Base-by-base conservation (phyloP, 2,888 invertebrate species). In the Epsilonema sp. region DNA sequence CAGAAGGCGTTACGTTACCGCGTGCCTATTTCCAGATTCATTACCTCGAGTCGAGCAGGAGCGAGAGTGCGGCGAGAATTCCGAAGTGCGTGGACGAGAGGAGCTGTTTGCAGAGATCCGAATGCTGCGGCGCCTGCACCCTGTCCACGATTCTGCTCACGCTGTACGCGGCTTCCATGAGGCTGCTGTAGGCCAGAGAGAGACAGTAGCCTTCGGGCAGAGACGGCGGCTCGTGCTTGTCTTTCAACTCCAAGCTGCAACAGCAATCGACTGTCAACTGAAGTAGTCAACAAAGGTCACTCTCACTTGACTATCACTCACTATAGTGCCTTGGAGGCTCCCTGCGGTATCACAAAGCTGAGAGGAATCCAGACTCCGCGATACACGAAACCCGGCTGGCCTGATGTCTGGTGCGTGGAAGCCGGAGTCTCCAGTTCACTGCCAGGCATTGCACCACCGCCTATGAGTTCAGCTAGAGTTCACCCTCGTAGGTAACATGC, bases 171-270 rank as follows among this genome's bases (percentile, higher is more conserved):
- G 86, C 79, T 66, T 92, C 92, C 64, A 90, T 73, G 39, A 94
- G 73, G 64, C 87, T 85, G 3, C 85, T 82, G 68, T 89, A 92
- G 0, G 90, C 87, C 37, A 94, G 77, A 0, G 92, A 90, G 50
- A 97, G 81, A 3, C 90, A 89, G 69, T 94, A 97, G 1, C 94
- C 92, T 54, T 94, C 90, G n/a, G 85, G 84, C 54, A 94, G 82
- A 13, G 75, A 68, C 0, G 90, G 90, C 5, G 92, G 84, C 59
- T 97, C 94, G 20, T 80, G 76, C 65, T 90, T 86, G 62, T 97
- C 97, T 58, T 92, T 67, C 80, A 90, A 82, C 66, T 97, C 97
- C 65, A 94, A 21, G 22, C 13, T 11, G n/a, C n/a, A n/a, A n/a
- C n/a, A n/a, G n/a, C n/a, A n/a, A n/a, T n/a, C n/a, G n/a, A n/a